Conservation (phyloP, 2,113 vertebrate species). For the Oreocharis arfaki region DNA sequence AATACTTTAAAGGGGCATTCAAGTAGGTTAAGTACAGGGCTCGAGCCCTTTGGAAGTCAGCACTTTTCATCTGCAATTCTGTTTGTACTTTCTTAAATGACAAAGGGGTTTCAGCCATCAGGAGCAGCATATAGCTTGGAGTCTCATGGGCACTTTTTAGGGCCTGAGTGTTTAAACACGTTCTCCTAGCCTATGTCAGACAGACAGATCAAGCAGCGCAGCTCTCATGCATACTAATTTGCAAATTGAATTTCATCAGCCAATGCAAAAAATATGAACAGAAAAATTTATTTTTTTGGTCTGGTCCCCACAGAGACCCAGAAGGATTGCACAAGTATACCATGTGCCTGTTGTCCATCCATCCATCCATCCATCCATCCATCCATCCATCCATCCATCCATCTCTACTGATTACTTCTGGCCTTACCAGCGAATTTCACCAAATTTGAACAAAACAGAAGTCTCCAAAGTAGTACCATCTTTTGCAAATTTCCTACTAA, state of each 20-base stretch:
- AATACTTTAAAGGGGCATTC: not conserved
- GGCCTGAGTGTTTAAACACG: not conserved
- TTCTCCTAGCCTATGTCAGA: not conserved
- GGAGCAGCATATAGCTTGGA: not conserved
- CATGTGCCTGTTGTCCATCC: rapidly evolving
- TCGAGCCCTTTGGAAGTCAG: not conserved
- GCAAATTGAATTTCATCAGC: not conserved
- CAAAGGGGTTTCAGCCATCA: not conserved
- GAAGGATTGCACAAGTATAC: not conserved
- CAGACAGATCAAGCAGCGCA: not conserved
- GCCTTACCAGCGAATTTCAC: not conserved
- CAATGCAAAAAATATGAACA: not conserved
- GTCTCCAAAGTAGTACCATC: not conserved
- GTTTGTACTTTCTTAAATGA: not conserved
- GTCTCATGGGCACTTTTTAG: not conserved
- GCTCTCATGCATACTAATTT: not conserved
- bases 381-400: no score
- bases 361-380: no score
- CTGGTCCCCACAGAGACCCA: not conserved
- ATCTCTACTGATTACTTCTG: not conserved
- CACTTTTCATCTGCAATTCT: not conserved
- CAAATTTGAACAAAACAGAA: not conserved
- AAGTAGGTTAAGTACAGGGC: not conserved
- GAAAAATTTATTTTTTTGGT: not conserved
- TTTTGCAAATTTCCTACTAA: not conserved